Base-by-base conservation (phyloP, 2,888 invertebrate species). In the Drosophila tanythrix region DNA sequence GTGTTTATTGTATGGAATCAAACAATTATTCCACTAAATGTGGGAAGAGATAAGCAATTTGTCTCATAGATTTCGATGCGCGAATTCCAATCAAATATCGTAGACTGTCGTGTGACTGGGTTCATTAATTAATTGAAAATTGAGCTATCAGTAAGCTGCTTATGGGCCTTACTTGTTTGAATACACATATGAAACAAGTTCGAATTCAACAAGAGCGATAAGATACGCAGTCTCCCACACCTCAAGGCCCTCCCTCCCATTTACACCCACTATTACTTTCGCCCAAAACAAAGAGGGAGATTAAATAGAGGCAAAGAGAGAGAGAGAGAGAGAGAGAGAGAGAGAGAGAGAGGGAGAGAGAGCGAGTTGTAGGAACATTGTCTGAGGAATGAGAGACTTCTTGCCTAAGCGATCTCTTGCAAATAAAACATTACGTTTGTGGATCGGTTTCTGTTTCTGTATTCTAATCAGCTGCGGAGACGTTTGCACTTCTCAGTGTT, bases 391-490 rank as follows among this genome's bases (percentile, higher is more conserved):
- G 60, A 70, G 51, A 59, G 46, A 38, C 58, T 67, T 72, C 51
- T 50, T 63, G 27, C 31, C 48, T 43, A 40, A 48, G 36, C 63
- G 48, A 64, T 70, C 82, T 78, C 83, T 73, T 31, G 80, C 59
- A 73, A 82, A 88, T 76, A 76, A 31, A 76, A 74, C 51, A 62
- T 52, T 62, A 51, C 43, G 65, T 73, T 67, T 66, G 51, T 59
- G 15, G 46, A 46, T 57, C 63, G 72, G 52, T 55, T 46, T 27
- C 15, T 21, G 33, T 29, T 52, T 70, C 60, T 63, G 64, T 83
- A 85, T 90, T 85, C 89, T 90, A 85, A 85, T 85, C 85, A 90
- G 90, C 51, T 70, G 74, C 25, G 33, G 64, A 64, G 75, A 62
- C 58, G 75, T 60, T 67, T 58, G 67, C 67, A 70, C 63, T 46